Evolutionary conservation across 2,888 invertebrate genomes (phyloP).

Genomic region (Elegia similella): DNA sequence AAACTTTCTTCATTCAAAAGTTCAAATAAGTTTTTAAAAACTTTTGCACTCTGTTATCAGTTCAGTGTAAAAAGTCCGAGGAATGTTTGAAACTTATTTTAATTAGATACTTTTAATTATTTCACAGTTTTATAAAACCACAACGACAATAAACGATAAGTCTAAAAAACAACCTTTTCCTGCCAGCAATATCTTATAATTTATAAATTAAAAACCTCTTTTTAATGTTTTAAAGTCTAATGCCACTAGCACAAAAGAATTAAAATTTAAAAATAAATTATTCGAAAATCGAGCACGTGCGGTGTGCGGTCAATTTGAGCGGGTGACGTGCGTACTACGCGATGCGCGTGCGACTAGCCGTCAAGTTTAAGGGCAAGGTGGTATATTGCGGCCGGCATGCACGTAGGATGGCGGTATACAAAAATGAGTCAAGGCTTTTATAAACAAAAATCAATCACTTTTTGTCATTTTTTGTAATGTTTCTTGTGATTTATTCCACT

Average conservation of each 20-base stretch:
- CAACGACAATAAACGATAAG: no score
- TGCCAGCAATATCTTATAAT: neutral
- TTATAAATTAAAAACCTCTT: no score
- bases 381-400: neutral
- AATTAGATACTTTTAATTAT: neutral
- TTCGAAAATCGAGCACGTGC: constrained; percentile 13
- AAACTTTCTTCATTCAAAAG: neutral
- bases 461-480: neutral
- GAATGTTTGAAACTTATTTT: neutral
- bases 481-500: neutral
- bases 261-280: neutral
- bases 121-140: neutral
- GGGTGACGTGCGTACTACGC: constrained; percentile 36
- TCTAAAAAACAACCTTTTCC: neutral
- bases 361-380: constrained; percentile 55
- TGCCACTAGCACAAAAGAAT: constrained; percentile 1
- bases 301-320: constrained; percentile 18
- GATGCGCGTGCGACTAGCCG: constrained; percentile 40
- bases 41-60: neutral
- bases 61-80: neutral
- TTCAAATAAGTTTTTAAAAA: neutral
- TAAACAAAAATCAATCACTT: neutral
- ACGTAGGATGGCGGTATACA: constrained; percentile 1
- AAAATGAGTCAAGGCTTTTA: neutral
- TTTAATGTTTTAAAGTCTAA: no score